These are phyloP conservation scores for Caenorhabditis doughertyi DNA, from an alignment of 2,888 invertebrate species.

Conservation along the genomic window DNA sequence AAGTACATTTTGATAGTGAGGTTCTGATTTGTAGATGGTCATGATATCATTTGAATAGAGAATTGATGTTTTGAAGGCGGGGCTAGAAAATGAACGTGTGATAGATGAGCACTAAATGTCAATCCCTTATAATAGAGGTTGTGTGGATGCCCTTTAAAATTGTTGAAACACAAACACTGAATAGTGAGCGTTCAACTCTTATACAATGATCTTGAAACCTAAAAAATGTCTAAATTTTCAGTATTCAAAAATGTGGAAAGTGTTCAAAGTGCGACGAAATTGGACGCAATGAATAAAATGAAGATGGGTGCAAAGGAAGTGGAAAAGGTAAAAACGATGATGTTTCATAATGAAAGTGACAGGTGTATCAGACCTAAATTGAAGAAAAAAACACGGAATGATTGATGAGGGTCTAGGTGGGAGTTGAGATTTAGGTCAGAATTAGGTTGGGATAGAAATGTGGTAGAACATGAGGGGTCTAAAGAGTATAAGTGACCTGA, in stretches of 20 bases:
- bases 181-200: too few relatives aligned
- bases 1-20: background rate
- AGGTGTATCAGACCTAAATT: background rate
- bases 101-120: too few relatives aligned
- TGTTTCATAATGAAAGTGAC: background rate
- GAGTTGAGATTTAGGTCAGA: background rate
- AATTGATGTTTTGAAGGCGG: background rate
- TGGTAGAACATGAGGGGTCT: too few relatives aligned
- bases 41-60: background rate
- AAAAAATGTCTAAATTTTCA: slow-evolving; percentile 7
- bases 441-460: too few relatives aligned
- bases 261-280: slow-evolving; percentile 16
- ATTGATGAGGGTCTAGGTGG: background rate
- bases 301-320: slow-evolving; percentile 55
- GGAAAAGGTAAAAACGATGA: slow-evolving; percentile 32
- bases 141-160: too few relatives aligned
- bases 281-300: slow-evolving; percentile 50
- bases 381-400: background rate
- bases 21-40: background rate
- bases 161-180: too few relatives aligned
- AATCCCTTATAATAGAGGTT: too few relatives aligned
- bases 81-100: too few relatives aligned
- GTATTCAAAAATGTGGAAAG: background rate
- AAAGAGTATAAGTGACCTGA: background rate
- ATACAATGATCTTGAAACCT: too few relatives aligned